These are phyloP conservation scores for Anhinga rufa DNA, from an alignment of 2,113 vertebrate species.

Conservation along the genomic window DNA sequence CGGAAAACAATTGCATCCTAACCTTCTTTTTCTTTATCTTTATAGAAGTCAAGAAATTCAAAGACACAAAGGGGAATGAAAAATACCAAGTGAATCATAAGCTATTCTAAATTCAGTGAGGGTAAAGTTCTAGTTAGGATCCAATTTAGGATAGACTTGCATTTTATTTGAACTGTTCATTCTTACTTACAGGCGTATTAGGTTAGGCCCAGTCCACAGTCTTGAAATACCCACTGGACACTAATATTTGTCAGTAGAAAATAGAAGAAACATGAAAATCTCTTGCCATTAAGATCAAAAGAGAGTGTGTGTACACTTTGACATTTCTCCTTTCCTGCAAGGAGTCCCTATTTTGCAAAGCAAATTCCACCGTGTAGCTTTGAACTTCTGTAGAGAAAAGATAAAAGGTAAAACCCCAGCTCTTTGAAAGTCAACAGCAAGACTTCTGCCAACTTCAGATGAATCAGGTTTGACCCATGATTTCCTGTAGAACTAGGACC, in stretches of 20 bases:
- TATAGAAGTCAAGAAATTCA: background rate
- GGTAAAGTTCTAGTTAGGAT: background rate
- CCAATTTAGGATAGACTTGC: background rate
- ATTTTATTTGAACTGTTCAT: slow-evolving; percentile 26
- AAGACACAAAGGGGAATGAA: background rate
- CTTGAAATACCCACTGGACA: background rate
- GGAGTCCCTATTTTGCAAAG: background rate
- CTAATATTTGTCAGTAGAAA: slow-evolving; percentile 27
- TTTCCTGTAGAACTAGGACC: background rate
- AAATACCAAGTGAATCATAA: slow-evolving; percentile 26
- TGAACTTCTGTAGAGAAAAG: background rate
- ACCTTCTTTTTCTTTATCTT: background rate
- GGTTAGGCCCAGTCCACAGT: background rate
- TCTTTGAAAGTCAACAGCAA: background rate
- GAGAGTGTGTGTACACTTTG: background rate
- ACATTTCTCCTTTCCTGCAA: slow-evolving; percentile 37
- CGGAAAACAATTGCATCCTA: background rate
- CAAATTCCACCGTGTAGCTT: slow-evolving; percentile 36
- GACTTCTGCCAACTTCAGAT: background rate
- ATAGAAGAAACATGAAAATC: background rate
- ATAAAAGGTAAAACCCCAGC: slow-evolving; percentile 7
- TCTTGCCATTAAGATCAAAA: slow-evolving; percentile 43
- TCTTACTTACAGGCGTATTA: background rate
- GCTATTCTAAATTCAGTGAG: background rate
- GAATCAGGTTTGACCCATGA: background rate